Percentiles rank a stretch among this genome's conserved stretches.
Evolutionary conservation across 2,888 invertebrate genomes (phyloP).

Genomic region (Mamestra brassicae): DNA sequence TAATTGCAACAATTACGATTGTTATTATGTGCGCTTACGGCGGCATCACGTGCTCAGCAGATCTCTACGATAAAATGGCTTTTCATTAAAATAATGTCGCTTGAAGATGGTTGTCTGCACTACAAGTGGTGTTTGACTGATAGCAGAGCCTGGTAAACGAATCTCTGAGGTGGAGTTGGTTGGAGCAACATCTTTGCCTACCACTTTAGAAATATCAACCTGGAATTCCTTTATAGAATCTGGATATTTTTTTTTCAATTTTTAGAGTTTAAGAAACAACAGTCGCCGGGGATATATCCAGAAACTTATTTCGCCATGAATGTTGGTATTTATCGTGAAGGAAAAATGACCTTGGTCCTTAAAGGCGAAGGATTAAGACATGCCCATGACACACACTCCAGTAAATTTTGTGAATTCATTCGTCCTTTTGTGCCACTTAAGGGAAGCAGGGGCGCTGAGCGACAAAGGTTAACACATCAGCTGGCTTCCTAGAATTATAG

Average conservation of each 20-base stretch:
- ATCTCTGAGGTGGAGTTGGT: neutral
- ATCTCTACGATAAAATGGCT: constrained; percentile 57
- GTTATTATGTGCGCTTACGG: constrained; percentile 73
- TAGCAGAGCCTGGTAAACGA: constrained; percentile 14
- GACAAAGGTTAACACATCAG: constrained; percentile 53
- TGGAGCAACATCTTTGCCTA: neutral
- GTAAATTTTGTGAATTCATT: constrained; percentile 41
- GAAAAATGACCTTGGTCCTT: neutral
- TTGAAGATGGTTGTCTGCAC: constrained; percentile 41
- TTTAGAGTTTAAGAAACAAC: neutral
- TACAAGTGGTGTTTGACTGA: constrained; percentile 38
- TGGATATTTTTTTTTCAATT: neutral
- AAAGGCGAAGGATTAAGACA: neutral
- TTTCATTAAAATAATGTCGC: constrained; percentile 60
- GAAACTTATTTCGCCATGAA: neutral
- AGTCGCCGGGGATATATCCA: neutral
- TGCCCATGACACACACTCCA: constrained; percentile 1
- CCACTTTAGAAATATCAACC: neutral
- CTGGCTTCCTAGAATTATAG: constrained; percentile 44
- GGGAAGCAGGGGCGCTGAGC: constrained; percentile 21
- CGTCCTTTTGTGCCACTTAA: constrained; percentile 41
- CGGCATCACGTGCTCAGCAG: constrained; percentile 58
- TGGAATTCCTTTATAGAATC: neutral
- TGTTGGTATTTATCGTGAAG: neutral
- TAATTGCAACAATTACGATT: constrained; percentile 76